Evolutionary conservation across 1,140 invertebrate genomes (phyloP).

Genomic region (Drosophila ambigua): DNA sequence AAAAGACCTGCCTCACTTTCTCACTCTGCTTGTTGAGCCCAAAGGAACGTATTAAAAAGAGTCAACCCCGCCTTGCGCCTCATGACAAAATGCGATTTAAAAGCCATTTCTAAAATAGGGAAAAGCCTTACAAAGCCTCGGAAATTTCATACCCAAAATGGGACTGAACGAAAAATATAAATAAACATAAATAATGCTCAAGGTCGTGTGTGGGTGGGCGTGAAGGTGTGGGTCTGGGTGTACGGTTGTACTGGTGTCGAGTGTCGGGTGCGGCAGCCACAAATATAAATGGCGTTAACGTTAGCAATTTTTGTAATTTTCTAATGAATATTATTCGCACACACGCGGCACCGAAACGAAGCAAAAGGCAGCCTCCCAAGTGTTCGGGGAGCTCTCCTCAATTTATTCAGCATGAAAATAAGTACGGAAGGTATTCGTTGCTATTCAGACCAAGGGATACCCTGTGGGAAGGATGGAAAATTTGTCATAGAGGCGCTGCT

Average conservation of each 20-base stretch:
- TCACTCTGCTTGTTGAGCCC: background rate
- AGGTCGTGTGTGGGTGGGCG: conserved; percentile 13
- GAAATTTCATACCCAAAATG: background rate
- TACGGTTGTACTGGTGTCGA: background rate
- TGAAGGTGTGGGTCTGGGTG: conserved; percentile 12
- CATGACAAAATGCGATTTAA: conserved; percentile 36
- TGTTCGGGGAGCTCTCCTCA: conserved; percentile 5
- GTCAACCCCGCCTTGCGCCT: background rate
- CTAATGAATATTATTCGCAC: conserved; percentile 77
- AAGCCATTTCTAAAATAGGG: conserved; percentile 50
- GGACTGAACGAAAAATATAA: conserved; percentile 18
- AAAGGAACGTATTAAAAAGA: conserved; percentile 13
- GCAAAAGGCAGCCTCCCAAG: too few species aligned
- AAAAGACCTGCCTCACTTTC: background rate
- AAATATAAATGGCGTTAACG: conserved; percentile 51
- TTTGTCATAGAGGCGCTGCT: too few species aligned
- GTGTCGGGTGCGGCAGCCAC: conserved; percentile 11
- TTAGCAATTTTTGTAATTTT: conserved; percentile 67
- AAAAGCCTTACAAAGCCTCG: background rate
- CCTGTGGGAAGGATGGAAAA: too few species aligned
- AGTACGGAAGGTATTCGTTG: too few species aligned
- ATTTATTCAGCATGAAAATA: conserved; percentile 34
- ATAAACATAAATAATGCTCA: conserved; percentile 37
- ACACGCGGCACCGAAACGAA: conserved; percentile 29
- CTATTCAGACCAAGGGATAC: too few species aligned